Evolutionary conservation across 2,797 vertebrate species (phyloP), one percentile per base, ranked within the genome.

Genomic region (Dipus sagitta): DNA sequence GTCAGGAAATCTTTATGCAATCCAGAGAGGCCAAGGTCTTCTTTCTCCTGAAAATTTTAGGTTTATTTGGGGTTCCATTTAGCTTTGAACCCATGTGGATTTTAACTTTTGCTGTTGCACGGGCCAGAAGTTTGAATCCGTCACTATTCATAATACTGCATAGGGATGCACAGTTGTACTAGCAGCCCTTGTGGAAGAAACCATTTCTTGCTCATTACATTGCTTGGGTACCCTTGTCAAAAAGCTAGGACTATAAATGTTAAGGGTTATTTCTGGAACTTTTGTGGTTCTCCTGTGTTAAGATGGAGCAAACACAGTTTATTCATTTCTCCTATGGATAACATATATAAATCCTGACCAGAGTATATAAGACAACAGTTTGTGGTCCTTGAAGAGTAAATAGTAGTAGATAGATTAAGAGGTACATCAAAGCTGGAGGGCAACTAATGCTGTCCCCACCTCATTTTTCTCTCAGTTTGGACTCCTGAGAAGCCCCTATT

Each of bases 231-330:
- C 47, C 28, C 77, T 91, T 86, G 67, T 54, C 34, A 86, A 88
- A 87, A 52, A 88, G 23, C 6, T 58, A 79, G 80, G 54, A 82
- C 1, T 14, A 21, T 64, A 86, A 90, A 74, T 85, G 62, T 90
- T 81, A 90, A 26, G 71, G 14, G 64, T 86, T 88, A 62, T 92
- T 86, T 94, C 60, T 71, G 17, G 68, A 91, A 58, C 71, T 91
- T 88, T 80, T 91, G 67, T 93, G 24, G 30, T 87, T 89, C 68
- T 62, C 10, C 18, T 76, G 75, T 34, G 71, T 21, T 84, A 81
- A 87, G 54, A 21, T 86, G 86, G n/a, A 88, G 71, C 30, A 90
- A 93, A 21, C 24, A 65, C 2, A 58, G 26, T 65, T 72, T 81
- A 21, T n/a, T 67, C 64, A 4, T 86, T n/a, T 92, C 21, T 85